Percentiles rank a stretch among this genome's conserved stretches.
These are phyloP conservation scores for Ailuropoda melanoleuca DNA, from an alignment of 2,113 vertebrate species.

Conservation along the genomic window DNA sequence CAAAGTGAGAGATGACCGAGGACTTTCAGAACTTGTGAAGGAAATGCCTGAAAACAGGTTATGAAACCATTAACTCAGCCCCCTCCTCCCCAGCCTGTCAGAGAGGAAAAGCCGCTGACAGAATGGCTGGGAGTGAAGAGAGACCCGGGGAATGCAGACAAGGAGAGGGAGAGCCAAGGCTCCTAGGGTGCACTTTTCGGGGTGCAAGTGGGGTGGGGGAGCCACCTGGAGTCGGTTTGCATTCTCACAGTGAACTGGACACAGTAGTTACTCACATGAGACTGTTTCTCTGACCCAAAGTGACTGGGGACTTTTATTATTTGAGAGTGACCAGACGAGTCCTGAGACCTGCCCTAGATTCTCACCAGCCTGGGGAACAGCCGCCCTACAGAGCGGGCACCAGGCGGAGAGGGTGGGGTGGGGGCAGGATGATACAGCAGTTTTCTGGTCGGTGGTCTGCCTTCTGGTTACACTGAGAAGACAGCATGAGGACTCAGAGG, in stretches of 20 bases:
- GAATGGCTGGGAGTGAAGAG: not conserved
- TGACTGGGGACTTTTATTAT: not conserved
- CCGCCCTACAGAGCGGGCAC: not conserved
- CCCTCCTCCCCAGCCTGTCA: not conserved
- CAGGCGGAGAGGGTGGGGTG: not conserved
- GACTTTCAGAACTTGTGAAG: not conserved
- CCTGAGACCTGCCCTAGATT: not conserved
- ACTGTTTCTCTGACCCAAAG: not conserved
- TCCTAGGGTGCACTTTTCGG: not conserved
- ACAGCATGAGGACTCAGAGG: not conserved
- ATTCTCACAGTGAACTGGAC: not conserved
- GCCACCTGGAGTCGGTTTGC: not conserved
- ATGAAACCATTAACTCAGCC: not conserved
- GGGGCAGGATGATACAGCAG: no score
- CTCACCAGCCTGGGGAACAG: not conserved
- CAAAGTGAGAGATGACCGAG: not conserved
- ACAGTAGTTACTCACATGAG: not conserved
- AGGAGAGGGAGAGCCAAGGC: not conserved
- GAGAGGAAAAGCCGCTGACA: not conserved
- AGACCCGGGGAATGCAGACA: not conserved
- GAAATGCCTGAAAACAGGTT: not conserved
- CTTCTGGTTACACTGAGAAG: not conserved
- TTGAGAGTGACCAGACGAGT: not conserved
- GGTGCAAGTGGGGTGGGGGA: not conserved
- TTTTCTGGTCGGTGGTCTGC: not conserved